phyloP scores from a whole-genome alignment of 1,140 invertebrate species.

The Lasioglossum albipes region DNA sequence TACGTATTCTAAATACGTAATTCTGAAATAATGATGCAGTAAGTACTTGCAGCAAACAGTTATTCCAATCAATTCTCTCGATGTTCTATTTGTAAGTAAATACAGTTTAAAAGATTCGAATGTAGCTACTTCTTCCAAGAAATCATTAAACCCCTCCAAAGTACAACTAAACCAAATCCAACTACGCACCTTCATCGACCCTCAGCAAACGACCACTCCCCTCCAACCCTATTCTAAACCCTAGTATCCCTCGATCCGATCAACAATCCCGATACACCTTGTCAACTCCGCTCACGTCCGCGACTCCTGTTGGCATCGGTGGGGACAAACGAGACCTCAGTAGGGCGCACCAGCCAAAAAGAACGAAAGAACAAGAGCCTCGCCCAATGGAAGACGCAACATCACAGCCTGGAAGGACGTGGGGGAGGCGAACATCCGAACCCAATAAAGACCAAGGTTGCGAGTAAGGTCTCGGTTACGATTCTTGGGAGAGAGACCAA shows the following conservation, averaged over 20 bases:
- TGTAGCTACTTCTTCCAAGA: too few relatives aligned
- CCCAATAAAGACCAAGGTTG: background rate
- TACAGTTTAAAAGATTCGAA: too few relatives aligned
- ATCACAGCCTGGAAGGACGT: too few relatives aligned
- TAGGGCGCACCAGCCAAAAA: background rate
- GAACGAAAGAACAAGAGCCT: background rate
- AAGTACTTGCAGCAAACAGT: too few relatives aligned
- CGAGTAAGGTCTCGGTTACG: background rate
- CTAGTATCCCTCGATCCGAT: background rate
- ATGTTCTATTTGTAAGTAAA: too few relatives aligned
- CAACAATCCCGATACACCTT: constrained; percentile 4
- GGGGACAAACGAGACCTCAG: constrained; percentile 27
- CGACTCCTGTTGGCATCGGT: constrained; percentile 48
- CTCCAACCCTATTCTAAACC: background rate
- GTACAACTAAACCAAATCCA: background rate
- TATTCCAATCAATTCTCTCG: too few relatives aligned
- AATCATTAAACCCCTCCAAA: too few relatives aligned
- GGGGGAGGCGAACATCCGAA: too few relatives aligned
- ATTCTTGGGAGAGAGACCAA: background rate
- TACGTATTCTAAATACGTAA: too few relatives aligned
- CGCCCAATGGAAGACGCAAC: constrained; percentile 29
- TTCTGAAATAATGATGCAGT: too few relatives aligned
- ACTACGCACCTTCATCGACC: background rate
- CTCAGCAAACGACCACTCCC: too few relatives aligned
- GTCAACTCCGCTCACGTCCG: constrained; percentile 47